Evolutionary conservation across 1,140 invertebrate genomes (phyloP), one percentile per base, ranked within the genome.

Genomic region (Heliconius hewitsoni): DNA sequence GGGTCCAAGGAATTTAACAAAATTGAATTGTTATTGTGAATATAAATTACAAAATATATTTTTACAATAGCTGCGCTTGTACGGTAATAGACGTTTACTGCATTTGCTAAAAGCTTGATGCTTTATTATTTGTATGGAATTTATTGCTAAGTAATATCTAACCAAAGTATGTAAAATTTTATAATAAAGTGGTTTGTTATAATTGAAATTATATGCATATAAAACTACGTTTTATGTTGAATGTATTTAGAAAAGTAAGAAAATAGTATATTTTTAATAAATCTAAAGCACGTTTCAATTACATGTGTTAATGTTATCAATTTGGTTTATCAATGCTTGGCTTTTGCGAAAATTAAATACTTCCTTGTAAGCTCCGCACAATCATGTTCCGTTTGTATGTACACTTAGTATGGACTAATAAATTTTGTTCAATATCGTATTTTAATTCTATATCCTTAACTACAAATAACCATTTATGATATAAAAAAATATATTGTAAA

Each of bases 1-100:
- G 74, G 60, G 60, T 76, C 74, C 74, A 76, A 30, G 27, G 55
- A 42, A 66, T 42, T 39, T 66, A 75, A 60, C 52, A 16, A 37
- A 39, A 75, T 60, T 75, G 55, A 34, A 42, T 75, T 75, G 5
- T 30, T 66, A 66, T 66, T 66, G 4, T 30, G 27, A 66, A 60
- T 60, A 9, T 27, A 27, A 66, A 66, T 8, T 23, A 57, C 3
- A 66, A 30, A 66, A 66, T 66, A 66, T 66, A 66, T 66, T 66
- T 66, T 66, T 66, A 66, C 23, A 66, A 16, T 66, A 66, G 60
- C 60, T 30, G 60, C 60, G 27, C 60, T 66, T 66, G 60, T 66
- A 27, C 27, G 16, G 60, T 66, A 27, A 66, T 66, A 30, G 60
- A 11, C 13, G 57, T 60, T 27, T 60, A 23, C 9, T 11, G 19